A percentile compares a stretch with the other conserved stretches of the same genome.
phyloP scores from a whole-genome alignment of 2,888 invertebrate genomes.

The Platycheirus rosarum region DNA sequence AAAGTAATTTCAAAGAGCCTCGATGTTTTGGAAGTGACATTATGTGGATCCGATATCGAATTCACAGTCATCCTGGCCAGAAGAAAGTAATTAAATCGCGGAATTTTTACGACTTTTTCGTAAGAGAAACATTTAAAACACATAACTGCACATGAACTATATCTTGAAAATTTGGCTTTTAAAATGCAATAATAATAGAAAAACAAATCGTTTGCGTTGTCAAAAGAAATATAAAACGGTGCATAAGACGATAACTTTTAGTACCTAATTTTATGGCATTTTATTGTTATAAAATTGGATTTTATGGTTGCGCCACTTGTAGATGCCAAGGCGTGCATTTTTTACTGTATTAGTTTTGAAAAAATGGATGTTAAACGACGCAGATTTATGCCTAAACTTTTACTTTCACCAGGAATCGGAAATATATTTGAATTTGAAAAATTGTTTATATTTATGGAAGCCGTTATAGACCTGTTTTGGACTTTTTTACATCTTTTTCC shows the following conservation, averaged over 20 bases:
- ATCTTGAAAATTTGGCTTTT: conserved; percentile 55
- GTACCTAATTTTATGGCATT: conserved; percentile 50
- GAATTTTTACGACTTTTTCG: conserved; percentile 68
- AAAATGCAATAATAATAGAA: conserved; percentile 61
- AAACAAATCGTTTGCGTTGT: conserved; percentile 71
- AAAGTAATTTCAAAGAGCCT: conserved; percentile 57
- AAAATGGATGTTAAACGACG: too few relatives aligned
- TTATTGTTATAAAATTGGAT: conserved; percentile 21
- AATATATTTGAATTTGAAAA: too few relatives aligned
- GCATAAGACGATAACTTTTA: conserved; percentile 49
- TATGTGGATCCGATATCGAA: conserved; percentile 48
- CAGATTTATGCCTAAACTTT: too few relatives aligned
- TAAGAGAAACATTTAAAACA: conserved; percentile 37
- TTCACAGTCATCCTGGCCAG: neutral
- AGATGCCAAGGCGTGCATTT: too few relatives aligned
- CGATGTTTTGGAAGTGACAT: conserved; percentile 17
- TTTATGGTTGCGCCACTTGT: conserved; percentile 22
- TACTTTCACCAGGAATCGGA: too few relatives aligned
- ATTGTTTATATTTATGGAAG: too few relatives aligned
- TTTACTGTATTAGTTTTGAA: too few relatives aligned
- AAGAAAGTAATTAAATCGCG: conserved; percentile 69
- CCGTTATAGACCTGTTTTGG: too few relatives aligned
- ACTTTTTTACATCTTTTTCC: too few relatives aligned
- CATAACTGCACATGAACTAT: conserved; percentile 41
- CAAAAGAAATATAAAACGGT: conserved; percentile 70